phyloP scores from a whole-genome alignment of 2,113 vertebrate species.

The Lepisosteus oculatus region DNA sequence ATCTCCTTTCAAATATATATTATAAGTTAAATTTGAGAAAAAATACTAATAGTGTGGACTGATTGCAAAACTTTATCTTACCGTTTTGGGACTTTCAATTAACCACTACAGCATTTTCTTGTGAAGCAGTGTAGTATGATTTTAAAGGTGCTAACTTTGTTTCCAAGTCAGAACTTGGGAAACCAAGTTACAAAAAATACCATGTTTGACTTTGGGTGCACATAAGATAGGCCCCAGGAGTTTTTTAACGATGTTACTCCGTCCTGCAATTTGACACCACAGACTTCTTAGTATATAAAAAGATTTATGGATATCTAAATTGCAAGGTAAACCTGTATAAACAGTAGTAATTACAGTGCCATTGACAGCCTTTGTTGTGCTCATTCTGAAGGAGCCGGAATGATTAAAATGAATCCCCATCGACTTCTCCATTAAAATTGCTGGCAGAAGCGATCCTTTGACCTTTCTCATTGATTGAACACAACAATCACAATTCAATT shows the following conservation, averaged over 20 bases:
- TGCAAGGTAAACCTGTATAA: slow-evolving; percentile 95
- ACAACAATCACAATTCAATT: slow-evolving; percentile 99
- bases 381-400: slow-evolving; percentile 93
- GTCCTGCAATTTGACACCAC: slow-evolving; percentile 47
- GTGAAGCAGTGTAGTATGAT: no score
- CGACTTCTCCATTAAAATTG: slow-evolving; percentile 99
- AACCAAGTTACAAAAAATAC: background rate
- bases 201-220: background rate
- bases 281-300: slow-evolving; percentile 59
- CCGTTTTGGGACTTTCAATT: no score
- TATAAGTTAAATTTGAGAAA: no score
- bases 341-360: slow-evolving; percentile 93
- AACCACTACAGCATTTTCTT: no score
- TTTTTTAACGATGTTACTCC: slow-evolving; percentile 10
- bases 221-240: no score
- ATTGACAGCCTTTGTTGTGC: slow-evolving; percentile 93
- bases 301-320: slow-evolving; percentile 94
- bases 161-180: background rate
- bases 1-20: no score
- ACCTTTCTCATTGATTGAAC: slow-evolving; percentile 99
- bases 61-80: no score
- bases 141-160: no score
- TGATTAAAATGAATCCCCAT: slow-evolving; percentile 99
- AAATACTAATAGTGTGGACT: no score
- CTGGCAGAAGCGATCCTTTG: slow-evolving; percentile 96